Conservation (phyloP, 2,797 vertebrate species). For the Argentina silus region DNA sequence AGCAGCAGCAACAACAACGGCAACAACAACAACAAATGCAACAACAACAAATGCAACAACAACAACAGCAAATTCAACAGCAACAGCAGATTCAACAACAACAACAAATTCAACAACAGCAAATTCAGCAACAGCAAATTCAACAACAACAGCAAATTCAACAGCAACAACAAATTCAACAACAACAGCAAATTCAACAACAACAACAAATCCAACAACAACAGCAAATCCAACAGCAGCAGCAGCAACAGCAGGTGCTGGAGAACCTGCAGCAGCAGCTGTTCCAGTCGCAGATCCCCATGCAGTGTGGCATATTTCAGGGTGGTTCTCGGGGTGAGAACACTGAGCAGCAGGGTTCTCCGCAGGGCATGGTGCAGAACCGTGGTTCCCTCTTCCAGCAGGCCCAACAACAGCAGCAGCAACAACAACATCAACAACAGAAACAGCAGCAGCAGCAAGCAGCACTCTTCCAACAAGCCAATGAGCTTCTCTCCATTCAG, state of each 20-base stretch:
- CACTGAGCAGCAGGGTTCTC: slow-evolving; percentile 82
- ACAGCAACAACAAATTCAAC: slow-evolving; percentile 80
- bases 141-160: slow-evolving; percentile 77
- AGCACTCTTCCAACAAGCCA: slow-evolving; percentile 88
- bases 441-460: slow-evolving; percentile 88
- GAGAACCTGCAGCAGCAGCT: slow-evolving; percentile 78
- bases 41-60: slow-evolving; percentile 84
- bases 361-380: slow-evolving; percentile 81
- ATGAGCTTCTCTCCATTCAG: slow-evolving; percentile 90
- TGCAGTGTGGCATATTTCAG: slow-evolving; percentile 90
- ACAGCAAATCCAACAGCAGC: slow-evolving; percentile 68
- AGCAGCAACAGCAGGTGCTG: slow-evolving; percentile 70
- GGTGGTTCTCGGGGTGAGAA: slow-evolving; percentile 79
- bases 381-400: slow-evolving; percentile 85
- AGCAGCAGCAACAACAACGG: slow-evolving; percentile 84
- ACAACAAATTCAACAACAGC: slow-evolving; percentile 67
- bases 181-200: slow-evolving; percentile 75
- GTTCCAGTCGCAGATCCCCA: slow-evolving; percentile 88
- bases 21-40: slow-evolving; percentile 78
- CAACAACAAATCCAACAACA: slow-evolving; percentile 71
- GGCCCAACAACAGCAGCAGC: slow-evolving; percentile 78
- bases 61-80: slow-evolving; percentile 75
- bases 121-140: slow-evolving; percentile 37
- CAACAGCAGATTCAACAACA: slow-evolving; percentile 73
- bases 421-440: slow-evolving; percentile 77